Conservation (phyloP, 1,140 invertebrate species). For the Sitobion miscanthi region DNA sequence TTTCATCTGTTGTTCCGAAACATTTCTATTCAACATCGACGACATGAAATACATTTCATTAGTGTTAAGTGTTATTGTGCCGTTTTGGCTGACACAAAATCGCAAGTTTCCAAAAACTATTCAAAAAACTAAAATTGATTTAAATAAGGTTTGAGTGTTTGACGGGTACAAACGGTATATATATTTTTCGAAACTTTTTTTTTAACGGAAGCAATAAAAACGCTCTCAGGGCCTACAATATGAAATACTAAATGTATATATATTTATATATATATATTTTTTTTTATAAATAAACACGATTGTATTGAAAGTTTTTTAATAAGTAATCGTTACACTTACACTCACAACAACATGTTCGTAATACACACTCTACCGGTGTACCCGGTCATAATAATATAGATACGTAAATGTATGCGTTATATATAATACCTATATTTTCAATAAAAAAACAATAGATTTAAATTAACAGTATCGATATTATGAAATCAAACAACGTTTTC, state of each 20-base stretch:
- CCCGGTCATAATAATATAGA: neutral
- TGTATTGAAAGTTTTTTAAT: neutral
- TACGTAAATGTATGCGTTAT: neutral
- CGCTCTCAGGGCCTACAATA: neutral
- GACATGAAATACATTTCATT: constrained; percentile 6
- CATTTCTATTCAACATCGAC: constrained; percentile 11
- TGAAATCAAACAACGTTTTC: neutral
- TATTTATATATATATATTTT: neutral
- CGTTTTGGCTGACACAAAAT: neutral
- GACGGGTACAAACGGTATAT: neutral
- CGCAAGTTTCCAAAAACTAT: neutral
- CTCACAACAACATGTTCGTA: neutral
- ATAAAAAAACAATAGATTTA: neutral
- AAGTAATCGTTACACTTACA: neutral
- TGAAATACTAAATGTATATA: neutral
- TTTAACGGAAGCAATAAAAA: neutral
- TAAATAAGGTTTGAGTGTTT: neutral
- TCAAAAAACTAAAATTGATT: constrained; percentile 6
- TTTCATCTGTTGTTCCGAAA: constrained; percentile 25
- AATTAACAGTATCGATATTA: neutral
- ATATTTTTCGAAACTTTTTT: neutral
- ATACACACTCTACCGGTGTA: neutral
- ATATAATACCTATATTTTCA: neutral
- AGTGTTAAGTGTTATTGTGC: constrained; percentile 23
- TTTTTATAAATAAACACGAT: neutral